Evolutionary conservation across 2,888 invertebrate genomes (phyloP), one percentile per base, ranked within the genome.

Genomic region (Dryobota labecula): DNA sequence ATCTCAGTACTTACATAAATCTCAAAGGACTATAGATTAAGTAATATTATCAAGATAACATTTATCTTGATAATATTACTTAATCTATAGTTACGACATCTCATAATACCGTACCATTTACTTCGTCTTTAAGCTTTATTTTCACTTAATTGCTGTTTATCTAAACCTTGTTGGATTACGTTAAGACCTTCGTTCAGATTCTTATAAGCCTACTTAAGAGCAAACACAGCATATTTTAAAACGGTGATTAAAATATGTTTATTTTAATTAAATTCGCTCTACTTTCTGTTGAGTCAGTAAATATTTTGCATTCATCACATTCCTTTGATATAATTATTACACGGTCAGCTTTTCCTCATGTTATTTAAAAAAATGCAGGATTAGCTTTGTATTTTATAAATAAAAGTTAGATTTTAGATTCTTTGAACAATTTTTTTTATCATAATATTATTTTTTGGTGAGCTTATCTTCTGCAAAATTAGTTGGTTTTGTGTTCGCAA

Each of bases 101-200:
- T 63, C 66, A 60, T 78, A 68, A 76, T 49, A 70, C 57, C n/a
- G 11, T 2, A 54, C 69, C 75, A 83, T 78, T 70, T 72, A 71
- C 51, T 66, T 80, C 30, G 57, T 38, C 68, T 82, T 18, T 64
- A 58, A 78, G 68, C 68, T 76, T 82, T 70, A 80, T 80, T 69
- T 73, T 82, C 67, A 82, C 71, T 77, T 80, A 77, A 84, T 73
- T 73, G 49, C 56, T 83, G 76, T 84, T 84, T 74, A 72, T 72
- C 49, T 82, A 64, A 76, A 69, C 72, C 76, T 66, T 27, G 47
- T 54, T 36, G 69, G 72, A 84, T 79, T 74, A 84, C 33, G 38
- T 47, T 33, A 18, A 65, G 54, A 27, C 63, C 60, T 81, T 84
- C 72, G 47, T 70, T 84, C 27, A 58, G 65, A 68, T 73, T 84